phyloP scores from a whole-genome alignment of 1,140 invertebrate species.

The Cotesia typhae region DNA sequence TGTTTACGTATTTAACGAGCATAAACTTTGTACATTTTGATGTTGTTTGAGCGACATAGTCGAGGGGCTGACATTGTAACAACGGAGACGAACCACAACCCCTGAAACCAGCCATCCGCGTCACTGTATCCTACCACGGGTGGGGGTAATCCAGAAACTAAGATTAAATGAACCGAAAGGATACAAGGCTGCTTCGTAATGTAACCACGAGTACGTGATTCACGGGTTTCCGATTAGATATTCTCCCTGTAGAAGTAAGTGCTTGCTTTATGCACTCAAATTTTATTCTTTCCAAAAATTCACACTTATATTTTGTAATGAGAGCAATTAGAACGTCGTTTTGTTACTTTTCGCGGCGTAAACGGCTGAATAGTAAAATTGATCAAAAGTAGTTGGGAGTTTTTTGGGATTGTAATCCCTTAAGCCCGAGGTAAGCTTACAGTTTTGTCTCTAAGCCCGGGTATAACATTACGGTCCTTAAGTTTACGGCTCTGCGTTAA shows the following conservation, averaged over 20 bases:
- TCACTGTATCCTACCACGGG: constrained; percentile 4
- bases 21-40: constrained; percentile 15
- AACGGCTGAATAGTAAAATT: background rate
- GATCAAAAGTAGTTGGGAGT: background rate
- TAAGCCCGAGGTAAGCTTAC: background rate
- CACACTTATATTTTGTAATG: background rate
- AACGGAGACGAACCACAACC: constrained; percentile 3
- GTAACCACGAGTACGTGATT: constrained; percentile 33
- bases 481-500: constrained; percentile 5
- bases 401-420: constrained; percentile 1
- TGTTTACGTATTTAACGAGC: constrained; percentile 32
- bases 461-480: background rate
- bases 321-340: background rate
- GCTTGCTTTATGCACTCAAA: background rate
- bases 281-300: background rate
- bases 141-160: constrained; percentile 36
- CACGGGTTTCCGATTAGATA: constrained; percentile 28
- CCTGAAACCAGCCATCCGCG: constrained; percentile 16
- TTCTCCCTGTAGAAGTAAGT: constrained; percentile 12
- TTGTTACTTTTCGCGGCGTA: background rate
- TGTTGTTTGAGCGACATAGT: constrained; percentile 24
- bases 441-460: constrained; percentile 4
- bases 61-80: constrained; percentile 17
- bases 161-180: constrained; percentile 40
- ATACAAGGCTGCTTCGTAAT: constrained; percentile 31